Conservation (phyloP, 2,113 vertebrate genomes). For the Smithornis capensis region DNA sequence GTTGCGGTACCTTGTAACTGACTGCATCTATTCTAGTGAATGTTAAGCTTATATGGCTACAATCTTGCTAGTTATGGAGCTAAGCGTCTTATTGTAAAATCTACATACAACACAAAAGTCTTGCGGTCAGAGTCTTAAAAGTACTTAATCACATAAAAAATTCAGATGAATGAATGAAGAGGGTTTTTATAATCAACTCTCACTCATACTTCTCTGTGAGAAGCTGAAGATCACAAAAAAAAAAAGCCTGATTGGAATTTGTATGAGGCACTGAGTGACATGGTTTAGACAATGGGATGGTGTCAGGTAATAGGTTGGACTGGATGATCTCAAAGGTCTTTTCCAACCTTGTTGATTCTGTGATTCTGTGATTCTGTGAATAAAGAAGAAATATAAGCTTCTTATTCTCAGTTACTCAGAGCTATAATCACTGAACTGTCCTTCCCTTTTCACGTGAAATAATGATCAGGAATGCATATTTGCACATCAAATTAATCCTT, state of each 20-base stretch:
- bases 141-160: background rate
- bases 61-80: background rate
- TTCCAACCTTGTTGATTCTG: no score
- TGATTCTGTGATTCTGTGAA: no score
- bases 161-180: background rate
- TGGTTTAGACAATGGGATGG: no score
- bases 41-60: background rate
- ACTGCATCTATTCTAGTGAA: background rate
- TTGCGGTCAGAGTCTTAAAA: background rate
- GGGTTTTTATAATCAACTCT: background rate
- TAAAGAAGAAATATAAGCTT: background rate
- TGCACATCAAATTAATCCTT: background rate
- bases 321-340: no score
- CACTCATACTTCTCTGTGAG: background rate
- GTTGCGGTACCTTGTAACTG: background rate
- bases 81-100: background rate
- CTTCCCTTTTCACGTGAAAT: background rate
- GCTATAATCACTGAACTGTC: background rate
- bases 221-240: background rate
- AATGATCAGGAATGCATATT: background rate
- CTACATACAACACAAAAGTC: background rate
- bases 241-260: background rate
- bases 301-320: no score
- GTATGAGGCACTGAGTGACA: no score
- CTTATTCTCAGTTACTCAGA: background rate